Evolutionary conservation across 2,113 vertebrate genomes (phyloP), one percentile per base, ranked within the genome.

Genomic region (Ovis canadensis): DNA sequence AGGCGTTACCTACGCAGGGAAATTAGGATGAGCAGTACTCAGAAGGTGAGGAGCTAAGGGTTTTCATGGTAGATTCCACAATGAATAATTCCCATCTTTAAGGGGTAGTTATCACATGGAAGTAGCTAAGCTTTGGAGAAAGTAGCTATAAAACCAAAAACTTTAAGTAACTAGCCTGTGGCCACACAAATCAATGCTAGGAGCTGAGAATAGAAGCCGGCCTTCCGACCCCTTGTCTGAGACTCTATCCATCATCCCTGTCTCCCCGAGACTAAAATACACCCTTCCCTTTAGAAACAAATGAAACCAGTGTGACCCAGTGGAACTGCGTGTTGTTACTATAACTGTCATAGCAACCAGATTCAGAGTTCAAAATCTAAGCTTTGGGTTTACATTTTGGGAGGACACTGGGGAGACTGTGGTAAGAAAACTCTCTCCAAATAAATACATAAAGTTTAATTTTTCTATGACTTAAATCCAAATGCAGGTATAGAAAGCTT

Each of bases 171-270:
- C 88, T 45, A 59, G 36, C 19, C 54, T 48, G 19, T 57, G 60
- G 54, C 84, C 88, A 29, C 92, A 92, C 40, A 82, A 52, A 97
- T 98, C 97, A 88, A 96, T 97, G 74, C 80, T 90, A 64, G 87
- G 67, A 85, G 88, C 96, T 81, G 84, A 94, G 89, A 98, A 97
- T 93, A 97, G 93, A 98, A 97, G 50, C 27, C 54, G 25, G 62
- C 31, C 94, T 92, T 64, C 89, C 96, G 93, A 77, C 52, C 96
- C 88, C 57, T 12, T 19, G n/a, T 15, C 96, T 48, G 59, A 60
- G 83, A 64, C 54, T 48, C 96, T 8, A 93, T 97, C 91, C 84
- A 96, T 95, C 96, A 94, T 10, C 19, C 43, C 23, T 57, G 93
- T 93, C 91, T 93, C 87, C 88, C 82, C 3, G 50, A 40, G 36